Percentiles rank a stretch among this genome's conserved stretches.
phyloP scores from a whole-genome alignment of 1,140 invertebrate species.

The Danaus melanippus region DNA sequence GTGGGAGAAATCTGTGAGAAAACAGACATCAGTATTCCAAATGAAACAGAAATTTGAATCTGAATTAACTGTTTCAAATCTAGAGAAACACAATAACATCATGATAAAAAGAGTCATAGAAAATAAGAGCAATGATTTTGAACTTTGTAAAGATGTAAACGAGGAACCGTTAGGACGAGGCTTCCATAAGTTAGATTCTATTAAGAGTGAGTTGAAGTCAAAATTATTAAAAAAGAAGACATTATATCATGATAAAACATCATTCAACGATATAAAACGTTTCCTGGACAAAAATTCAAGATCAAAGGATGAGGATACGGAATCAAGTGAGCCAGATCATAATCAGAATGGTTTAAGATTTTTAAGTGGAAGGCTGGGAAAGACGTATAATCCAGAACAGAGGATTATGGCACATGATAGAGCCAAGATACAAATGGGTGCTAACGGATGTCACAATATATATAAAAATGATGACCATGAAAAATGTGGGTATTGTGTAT shows the following conservation, averaged over 20 bases:
- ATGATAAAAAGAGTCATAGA: slow-evolving; percentile 23
- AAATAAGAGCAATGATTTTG: slow-evolving; percentile 38
- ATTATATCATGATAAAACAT: slow-evolving; percentile 14
- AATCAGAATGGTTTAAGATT: too few relatives aligned
- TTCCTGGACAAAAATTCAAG: slow-evolving; percentile 25
- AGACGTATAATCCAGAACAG: too few relatives aligned
- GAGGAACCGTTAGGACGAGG: slow-evolving; percentile 37
- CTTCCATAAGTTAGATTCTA: slow-evolving; percentile 7
- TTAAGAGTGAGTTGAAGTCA: slow-evolving; percentile 1
- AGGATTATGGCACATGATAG: too few relatives aligned
- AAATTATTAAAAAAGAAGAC: slow-evolving; percentile 19
- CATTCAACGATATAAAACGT: slow-evolving; percentile 23
- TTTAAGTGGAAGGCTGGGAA: too few relatives aligned
- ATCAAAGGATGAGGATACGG: slow-evolving; percentile 9
- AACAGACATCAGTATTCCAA: slow-evolving; percentile 33
- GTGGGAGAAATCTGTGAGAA: slow-evolving; percentile 27
- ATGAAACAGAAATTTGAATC: slow-evolving; percentile 26
- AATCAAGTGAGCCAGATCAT: not conserved
- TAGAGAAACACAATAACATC: slow-evolving; percentile 31
- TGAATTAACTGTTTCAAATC: slow-evolving; percentile 25
- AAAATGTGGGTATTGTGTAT: too few relatives aligned
- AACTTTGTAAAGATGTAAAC: slow-evolving; percentile 44
- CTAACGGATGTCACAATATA: too few relatives aligned
- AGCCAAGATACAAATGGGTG: too few relatives aligned
- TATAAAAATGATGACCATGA: too few relatives aligned